Percentiles rank a stretch among this genome's conserved stretches.
Evolutionary conservation across 2,797 vertebrate species (phyloP).

Genomic region (Sebastolobus altivelis): DNA sequence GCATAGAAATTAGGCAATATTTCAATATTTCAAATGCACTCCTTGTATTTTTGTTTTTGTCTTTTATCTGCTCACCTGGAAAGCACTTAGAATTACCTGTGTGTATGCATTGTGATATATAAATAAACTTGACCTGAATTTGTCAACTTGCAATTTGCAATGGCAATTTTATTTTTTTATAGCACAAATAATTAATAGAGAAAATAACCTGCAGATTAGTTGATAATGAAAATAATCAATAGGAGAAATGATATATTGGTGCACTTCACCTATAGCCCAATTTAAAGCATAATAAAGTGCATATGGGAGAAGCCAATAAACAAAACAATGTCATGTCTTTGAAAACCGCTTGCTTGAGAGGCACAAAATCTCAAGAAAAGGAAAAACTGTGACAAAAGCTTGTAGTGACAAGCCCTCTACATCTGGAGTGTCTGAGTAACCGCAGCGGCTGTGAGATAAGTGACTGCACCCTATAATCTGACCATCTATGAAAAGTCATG

Average conservation of each 20-base stretch:
- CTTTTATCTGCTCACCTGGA: too few relatives aligned
- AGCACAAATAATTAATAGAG: background rate
- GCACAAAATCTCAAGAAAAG: background rate
- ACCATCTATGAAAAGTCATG: constrained; percentile 32
- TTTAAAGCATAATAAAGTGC: background rate
- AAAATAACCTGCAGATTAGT: too few relatives aligned
- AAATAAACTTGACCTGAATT: too few relatives aligned
- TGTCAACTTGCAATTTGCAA: background rate
- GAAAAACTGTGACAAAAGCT: background rate
- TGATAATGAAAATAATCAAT: too few relatives aligned
- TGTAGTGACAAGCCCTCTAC: background rate
- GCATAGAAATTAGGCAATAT: background rate
- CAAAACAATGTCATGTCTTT: background rate
- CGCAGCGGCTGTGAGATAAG: background rate
- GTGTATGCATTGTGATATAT: too few relatives aligned
- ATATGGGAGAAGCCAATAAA: background rate
- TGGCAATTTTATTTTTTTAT: too few relatives aligned
- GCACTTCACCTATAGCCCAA: background rate
- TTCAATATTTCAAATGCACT: background rate
- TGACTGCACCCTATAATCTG: constrained; percentile 29
- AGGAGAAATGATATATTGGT: background rate
- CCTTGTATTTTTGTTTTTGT: too few relatives aligned
- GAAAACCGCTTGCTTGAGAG: background rate
- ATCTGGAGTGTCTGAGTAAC: constrained; percentile 9
- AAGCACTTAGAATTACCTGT: too few relatives aligned